Base-by-base conservation (phyloP, 37 sponge, comb jelly and placozoan species). In the Theonella swinhoei region DNA sequence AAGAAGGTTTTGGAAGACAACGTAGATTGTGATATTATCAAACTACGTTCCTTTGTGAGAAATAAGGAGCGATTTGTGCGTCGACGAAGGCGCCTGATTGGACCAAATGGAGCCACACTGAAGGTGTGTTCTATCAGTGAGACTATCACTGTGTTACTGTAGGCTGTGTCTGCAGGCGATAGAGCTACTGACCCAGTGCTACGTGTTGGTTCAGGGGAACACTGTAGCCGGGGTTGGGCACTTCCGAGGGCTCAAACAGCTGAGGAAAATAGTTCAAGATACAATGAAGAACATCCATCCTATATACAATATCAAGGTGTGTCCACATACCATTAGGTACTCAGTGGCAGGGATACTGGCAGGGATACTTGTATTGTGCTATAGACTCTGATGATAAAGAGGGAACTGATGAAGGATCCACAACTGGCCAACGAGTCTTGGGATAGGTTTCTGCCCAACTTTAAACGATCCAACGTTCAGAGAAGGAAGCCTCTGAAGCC, bases 281-380 rank as follows among this genome's bases (percentile, higher is more conserved):
- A 96, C 97, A 4, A 99, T 99, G 99, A 96, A 91, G 82, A 99
- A 99, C 83, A 90, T 96, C 7, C 99, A 99, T 39, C 99, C 99
- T 19, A 74, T 96, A 41, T 99, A 99, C 90, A 94, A 99, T 66
- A 99, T 99, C 77, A 99, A 99, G 91, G 94, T 90, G 29, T 43
- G 38, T 29, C 4, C n/a, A n/a, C n/a, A n/a, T n/a, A n/a, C 8
- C 26, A 5, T 31, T 30, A 24, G 32, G 3, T 8, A 71, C 26
- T 26, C 11, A 17, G 14, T 11, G 11, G 8, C 75, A n/a, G n/a
- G n/a, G n/a, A n/a, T n/a, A n/a, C n/a, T n/a, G n/a, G n/a, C n/a
- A n/a, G n/a, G n/a, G n/a, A n/a, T n/a, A n/a, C n/a, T n/a, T n/a
- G n/a, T n/a, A n/a, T n/a, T n/a, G n/a, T n/a, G n/a, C n/a, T n/a